Evolutionary conservation across 2,113 vertebrate species (phyloP), one percentile per base, ranked within the genome.

Genomic region (Podarcis cretensis): DNA sequence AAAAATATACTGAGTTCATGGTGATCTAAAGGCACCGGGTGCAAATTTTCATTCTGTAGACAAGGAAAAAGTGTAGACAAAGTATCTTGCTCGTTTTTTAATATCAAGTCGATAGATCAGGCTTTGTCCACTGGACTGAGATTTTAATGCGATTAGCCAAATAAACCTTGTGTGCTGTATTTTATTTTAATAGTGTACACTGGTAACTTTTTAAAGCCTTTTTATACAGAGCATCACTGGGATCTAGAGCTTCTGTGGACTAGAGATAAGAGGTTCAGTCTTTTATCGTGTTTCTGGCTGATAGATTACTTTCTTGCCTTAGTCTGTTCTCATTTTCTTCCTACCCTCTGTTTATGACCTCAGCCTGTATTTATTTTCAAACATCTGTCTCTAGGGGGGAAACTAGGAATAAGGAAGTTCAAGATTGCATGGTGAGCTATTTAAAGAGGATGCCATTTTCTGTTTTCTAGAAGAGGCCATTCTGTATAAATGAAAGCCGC

Each of bases 291-390:
- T 48, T 63, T 30, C 30, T 81, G 85, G 75, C 59, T 82, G n/a
- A 13, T 78, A 21, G 84, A 78, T 88, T 25, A 91, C 83, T 20
- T 85, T 77, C 82, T 6, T 69, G 89, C 63, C 90, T 35, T 81
- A 80, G 82, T 88, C 87, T 87, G 14, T 85, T 92, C 92, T 81
- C 7, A 48, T 86, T 79, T 84, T 20, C 32, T 77, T 35, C 79
- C 87, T 25, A 83, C 16, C 59, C 59, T 18, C 0, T 1, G 59
- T 40, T 91, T 85, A 78, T 90, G 92, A 91, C 90, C 81, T 92
- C 92, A 93, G 86, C 73, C 83, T 71, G 59, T 90, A 90, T 92
- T 92, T 68, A 90, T 91, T 92, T 91, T 91, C 91, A 78, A 71
- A 40, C 59, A 79, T 89, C 83, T 93, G 90, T 71, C 92, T 95